Evolutionary conservation across 2,113 vertebrate species (phyloP), one percentile per base, ranked within the genome.

Genomic region (Merops nubicus): DNA sequence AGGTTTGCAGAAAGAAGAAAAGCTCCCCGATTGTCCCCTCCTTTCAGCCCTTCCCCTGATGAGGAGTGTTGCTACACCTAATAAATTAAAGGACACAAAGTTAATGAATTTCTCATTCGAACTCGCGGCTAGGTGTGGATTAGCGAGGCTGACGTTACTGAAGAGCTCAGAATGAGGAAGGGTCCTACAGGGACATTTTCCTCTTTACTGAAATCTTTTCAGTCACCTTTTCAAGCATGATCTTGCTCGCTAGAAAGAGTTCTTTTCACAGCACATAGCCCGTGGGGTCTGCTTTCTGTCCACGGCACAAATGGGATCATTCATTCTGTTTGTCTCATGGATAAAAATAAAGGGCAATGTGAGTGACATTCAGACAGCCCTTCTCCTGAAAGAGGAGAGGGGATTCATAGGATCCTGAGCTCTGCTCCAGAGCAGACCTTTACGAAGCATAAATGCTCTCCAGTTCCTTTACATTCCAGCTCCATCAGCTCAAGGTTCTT

Each of bases 31-130:
- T 88, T 92, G 88, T 95, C 45, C 79, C 42, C 88, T 82, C 87
- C 86, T 94, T 95, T 95, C 93, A 91, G 89, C 59, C 86, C 85
- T 96, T 79, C 92, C 82, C 93, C 82, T 93, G 93, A 89, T 67
- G 90, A 85, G 89, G 81, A 94, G 94, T 96, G 95, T 96, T 94
- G 91, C 95, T 95, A 92, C 97, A 95, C 96, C 94, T 97, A 88
- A 97, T 96, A 97, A 96, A 97, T 96, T 97, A 97, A 96, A 94
- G 94, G 95, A 97, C 95, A 96, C 89, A 96, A 96, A 96, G 93
- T 96, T 95, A 95, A 96, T 93, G 93, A 88, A 93, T 93, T 92
- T 93, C 92, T 93, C 94, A 96, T 97, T 96, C 72, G 96, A 91
- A 91, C 92, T 93, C 95, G 26, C 93, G 92, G 94, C 94, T 96